Conservation (phyloP, 1,140 invertebrate species). For the Chironomus tepperi region DNA sequence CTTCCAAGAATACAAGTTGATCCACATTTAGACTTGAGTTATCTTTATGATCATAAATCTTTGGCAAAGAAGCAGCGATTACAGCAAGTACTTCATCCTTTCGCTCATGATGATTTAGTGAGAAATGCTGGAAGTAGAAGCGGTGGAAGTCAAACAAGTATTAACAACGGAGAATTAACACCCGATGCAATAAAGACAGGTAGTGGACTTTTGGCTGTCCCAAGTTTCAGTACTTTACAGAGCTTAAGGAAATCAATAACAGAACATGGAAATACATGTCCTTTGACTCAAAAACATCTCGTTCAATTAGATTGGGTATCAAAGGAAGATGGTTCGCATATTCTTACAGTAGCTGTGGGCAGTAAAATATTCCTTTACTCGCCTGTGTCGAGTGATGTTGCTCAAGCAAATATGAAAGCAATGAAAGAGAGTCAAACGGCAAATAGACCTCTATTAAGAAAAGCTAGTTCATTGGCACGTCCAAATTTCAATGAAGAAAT, state of each 20-base stretch:
- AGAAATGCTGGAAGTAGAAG: conserved; percentile 38
- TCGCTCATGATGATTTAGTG: conserved; percentile 47
- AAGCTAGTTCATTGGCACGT: conserved; percentile 76
- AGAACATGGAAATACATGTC: conserved; percentile 84
- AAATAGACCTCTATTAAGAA: conserved; percentile 72
- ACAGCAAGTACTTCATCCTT: conserved; percentile 56
- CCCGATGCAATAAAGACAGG: conserved; percentile 39
- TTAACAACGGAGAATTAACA: conserved; percentile 39
- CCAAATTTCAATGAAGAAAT: conserved; percentile 79
- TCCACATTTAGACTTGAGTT: conserved; percentile 71
- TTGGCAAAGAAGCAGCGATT: conserved; percentile 68
- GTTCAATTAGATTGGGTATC: conserved; percentile 98
- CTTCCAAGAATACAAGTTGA: conserved; percentile 71
- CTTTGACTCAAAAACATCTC: conserved; percentile 74
- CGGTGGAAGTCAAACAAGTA: conserved; percentile 34
- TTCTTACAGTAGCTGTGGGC: conserved; percentile 92
- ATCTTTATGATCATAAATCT: conserved; percentile 71
- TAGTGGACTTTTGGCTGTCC: conserved; percentile 70
- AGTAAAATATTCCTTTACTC: conserved; percentile 83
- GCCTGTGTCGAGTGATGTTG: conserved; percentile 78
- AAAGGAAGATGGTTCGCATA: conserved; percentile 96
- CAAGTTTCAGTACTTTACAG: conserved; percentile 86
- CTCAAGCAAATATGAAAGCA: conserved; percentile 78
- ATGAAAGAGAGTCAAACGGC: conserved; percentile 74
- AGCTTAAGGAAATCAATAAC: conserved; percentile 80